phyloP scores from a whole-genome alignment of 2,113 vertebrate genomes.

The Sakesphorus luctuosus region DNA sequence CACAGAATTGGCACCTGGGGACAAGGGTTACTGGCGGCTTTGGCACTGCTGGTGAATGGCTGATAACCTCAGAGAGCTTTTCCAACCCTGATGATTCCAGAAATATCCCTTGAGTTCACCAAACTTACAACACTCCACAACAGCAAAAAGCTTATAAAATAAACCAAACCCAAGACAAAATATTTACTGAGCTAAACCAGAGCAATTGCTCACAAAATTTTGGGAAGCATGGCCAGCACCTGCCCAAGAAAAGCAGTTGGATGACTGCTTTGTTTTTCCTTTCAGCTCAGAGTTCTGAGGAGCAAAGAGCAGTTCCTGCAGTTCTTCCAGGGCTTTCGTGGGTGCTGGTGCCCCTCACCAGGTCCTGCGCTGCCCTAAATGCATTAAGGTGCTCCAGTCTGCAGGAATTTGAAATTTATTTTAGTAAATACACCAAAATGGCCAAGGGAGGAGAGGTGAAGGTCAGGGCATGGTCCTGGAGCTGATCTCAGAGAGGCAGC shows the following conservation, averaged over 20 bases:
- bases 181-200: background rate
- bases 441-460: background rate
- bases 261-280: background rate
- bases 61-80: background rate
- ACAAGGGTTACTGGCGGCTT: background rate
- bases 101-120: background rate
- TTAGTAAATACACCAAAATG: background rate
- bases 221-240: background rate
- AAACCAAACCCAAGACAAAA: background rate
- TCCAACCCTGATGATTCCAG: background rate
- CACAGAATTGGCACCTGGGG: background rate
- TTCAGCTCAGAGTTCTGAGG: background rate
- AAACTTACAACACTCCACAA: background rate
- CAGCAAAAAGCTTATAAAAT: background rate
- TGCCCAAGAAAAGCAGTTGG: background rate
- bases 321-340: accelerated
- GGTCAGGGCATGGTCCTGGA: constrained; percentile 9
- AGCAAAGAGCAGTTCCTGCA: accelerated
- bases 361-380: background rate
- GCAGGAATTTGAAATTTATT: background rate
- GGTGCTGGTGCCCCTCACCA: background rate
- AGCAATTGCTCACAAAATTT: background rate
- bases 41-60: background rate
- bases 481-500: constrained; percentile 49
- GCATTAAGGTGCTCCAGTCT: background rate